Base-by-base conservation (phyloP, 2,113 vertebrate genomes). In the Oreochromis aureus region DNA sequence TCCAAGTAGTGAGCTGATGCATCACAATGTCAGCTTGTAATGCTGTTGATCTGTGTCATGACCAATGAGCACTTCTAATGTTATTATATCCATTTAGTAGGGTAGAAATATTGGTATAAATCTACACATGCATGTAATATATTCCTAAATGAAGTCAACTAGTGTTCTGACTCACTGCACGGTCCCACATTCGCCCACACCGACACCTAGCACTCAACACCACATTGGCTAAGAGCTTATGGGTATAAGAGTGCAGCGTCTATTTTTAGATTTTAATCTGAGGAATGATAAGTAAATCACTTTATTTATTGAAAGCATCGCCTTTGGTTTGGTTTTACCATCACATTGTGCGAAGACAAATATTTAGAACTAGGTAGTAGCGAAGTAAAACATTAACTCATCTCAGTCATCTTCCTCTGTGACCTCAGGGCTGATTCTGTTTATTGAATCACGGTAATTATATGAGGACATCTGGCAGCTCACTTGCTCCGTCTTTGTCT, bases 151-250 rank as follows among this genome's bases (percentile, higher is more conserved):
- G 7, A 58, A n/a, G 82, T 51, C 22, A 73, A 58, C 18, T 55
- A 81, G 18, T 81, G 32, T 36, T 82, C 69, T 66, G 10, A 32
- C 12, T 82, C 22, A 19, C 10, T 36, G 6, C 80, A 9, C n/a
- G 5, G 24, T 15, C 18, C 18, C 19, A 76, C 34, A 53, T 9
- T 22, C 44, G 44, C 16, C 79, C 19, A 95, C 89, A 92, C 90
- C 92, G 92, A 90, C 95, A 94, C 39, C 93, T 93, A 88, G 87
- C 93, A 94, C 84, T 53, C 32, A 79, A 34, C 10, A 24, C 10
- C 63, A 16, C 18, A 44, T 32, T 80, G 41, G 78, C 13, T 87
- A 55, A 85, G 59, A 81, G 19, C 5, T 81, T 9, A 58, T 82
- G 27, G 54, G 82, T 87, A 85, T n/a, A 16, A 79, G 32, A 92